These are phyloP conservation scores for Coremacera marginata DNA, from an alignment of 2,888 invertebrate species.

Conservation along the genomic window DNA sequence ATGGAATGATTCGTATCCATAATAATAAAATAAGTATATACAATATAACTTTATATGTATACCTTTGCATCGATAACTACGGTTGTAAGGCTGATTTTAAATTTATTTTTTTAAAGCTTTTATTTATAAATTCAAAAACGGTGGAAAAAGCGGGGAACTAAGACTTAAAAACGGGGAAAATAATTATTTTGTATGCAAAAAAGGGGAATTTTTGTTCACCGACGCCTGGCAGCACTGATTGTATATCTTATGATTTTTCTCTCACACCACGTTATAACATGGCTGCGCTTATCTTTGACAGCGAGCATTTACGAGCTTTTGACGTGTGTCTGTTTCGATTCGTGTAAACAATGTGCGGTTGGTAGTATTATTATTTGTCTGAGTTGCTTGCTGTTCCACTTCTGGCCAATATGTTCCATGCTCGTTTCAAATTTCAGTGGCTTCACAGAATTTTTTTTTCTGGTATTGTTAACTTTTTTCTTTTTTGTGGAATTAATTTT, in stretches of 20 bases:
- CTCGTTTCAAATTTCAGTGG: neutral
- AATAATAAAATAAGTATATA: no score
- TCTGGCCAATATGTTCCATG: neutral
- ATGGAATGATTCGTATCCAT: no score
- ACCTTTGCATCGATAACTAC: no score
- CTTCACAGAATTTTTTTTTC: neutral
- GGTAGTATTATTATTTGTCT: neutral
- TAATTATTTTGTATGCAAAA: no score
- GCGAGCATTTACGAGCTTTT: constrained; percentile 20
- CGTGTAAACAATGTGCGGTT: neutral
- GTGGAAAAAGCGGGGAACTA: no score
- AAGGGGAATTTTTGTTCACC: no score
- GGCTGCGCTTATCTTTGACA: constrained; percentile 32
- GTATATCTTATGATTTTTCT: neutral
- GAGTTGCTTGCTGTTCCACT: neutral
- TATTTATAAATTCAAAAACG: no score
- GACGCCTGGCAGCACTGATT: no score
- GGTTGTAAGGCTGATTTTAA: no score
- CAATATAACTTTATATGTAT: no score
- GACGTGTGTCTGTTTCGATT: constrained; percentile 17
- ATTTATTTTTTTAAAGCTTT: no score
- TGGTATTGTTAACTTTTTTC: neutral
- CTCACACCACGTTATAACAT: neutral
- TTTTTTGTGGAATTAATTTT: neutral
- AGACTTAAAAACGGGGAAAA: no score